Base-by-base conservation (phyloP, 2,888 invertebrate genomes). In the Periphyllus acericola region DNA sequence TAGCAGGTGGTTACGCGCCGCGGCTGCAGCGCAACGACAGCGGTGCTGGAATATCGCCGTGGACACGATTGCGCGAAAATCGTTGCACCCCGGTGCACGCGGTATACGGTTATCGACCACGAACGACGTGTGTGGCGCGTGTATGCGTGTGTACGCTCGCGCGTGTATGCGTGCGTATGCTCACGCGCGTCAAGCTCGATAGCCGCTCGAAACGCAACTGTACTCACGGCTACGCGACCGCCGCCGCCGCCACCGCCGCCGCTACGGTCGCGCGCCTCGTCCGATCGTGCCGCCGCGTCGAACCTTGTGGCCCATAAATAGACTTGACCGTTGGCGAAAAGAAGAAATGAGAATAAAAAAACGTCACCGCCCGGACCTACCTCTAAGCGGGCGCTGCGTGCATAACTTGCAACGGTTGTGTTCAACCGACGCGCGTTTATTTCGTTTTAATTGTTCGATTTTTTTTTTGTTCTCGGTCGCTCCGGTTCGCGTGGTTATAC, bases 271-370 rank as follows among this genome's bases (percentile, higher is more conserved):
- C 71, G 68, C 71, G 68, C 72, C 46, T 34, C 55, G 29, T 55
- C 72, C 36, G 83, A 19, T 60, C 40, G 14, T 40, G 84, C 76
- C 32, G 36, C 83, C n/a, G 6, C 60, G 55, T 8, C 36, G 60
- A 14, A 83, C 83, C 83, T 83, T 83, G 86, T 25, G 72, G 86
- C 80, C 86, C 86, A 87, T 87, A 87, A 87, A 87, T 87, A 87
- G 86, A 87, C 72, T 80, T 87, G 86, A 87, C 80, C 80, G 60
- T 87, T 79, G 60, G 79, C 78, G 68, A 66, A 78, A 52, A 32
- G 6, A 74, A 60, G 25, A 60, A 21, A n/a, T n/a, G 29, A 79
- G 34, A 60, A 60, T n/a, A 60, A 60, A 60, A 79, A 60, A 79
- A 17, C 40, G 11, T 6, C 46, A 29, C 32, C 82, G 71, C 14